phyloP scores from a whole-genome alignment of 2,113 vertebrate species.

The Picathartes gymnocephalus region DNA sequence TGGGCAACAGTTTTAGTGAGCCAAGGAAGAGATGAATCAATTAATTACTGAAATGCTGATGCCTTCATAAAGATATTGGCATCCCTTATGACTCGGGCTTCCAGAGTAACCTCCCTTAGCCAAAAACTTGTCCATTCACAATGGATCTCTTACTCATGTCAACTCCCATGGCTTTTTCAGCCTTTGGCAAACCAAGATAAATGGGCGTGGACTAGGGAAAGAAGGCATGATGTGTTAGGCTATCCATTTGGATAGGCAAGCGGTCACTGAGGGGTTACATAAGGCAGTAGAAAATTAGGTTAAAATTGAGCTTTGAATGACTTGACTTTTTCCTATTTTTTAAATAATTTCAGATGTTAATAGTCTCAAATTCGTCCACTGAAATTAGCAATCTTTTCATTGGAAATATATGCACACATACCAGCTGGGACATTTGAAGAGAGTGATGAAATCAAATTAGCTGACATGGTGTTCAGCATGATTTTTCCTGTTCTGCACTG shows the following conservation, averaged over 20 bases:
- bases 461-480: conserved; percentile 44
- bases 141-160: neutral
- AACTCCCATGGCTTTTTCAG: neutral
- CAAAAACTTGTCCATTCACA: neutral
- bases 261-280: neutral
- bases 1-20: neutral
- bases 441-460: conserved; percentile 27
- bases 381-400: neutral
- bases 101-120: neutral
- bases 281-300: neutral
- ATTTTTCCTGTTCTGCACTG: conserved; percentile 50
- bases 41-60: neutral
- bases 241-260: neutral
- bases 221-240: neutral
- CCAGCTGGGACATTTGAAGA: neutral
- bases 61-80: neutral
- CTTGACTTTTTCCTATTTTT: neutral
- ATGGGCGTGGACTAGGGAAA: neutral
- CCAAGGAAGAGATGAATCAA: neutral
- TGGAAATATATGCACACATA: neutral
- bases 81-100: neutral
- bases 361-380: neutral
- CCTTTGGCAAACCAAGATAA: neutral
- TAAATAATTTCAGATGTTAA: neutral
- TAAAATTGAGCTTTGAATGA: neutral